phyloP scores from a whole-genome alignment of 2,888 invertebrate species.

The Mystacides longicornis region DNA sequence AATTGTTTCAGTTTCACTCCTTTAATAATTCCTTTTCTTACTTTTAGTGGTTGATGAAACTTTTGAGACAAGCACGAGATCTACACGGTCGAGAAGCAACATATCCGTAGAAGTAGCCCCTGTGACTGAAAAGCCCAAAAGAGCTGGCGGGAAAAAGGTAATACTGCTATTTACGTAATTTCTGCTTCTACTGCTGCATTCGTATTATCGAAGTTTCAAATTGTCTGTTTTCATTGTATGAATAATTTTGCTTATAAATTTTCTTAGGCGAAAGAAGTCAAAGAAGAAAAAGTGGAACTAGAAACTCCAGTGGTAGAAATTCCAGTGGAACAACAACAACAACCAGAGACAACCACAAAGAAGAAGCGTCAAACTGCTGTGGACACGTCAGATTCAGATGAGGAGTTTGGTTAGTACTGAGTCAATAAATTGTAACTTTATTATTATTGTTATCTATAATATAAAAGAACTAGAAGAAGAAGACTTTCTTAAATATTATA shows the following conservation, averaged over 20 bases:
- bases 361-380: background rate
- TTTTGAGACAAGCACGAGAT: background rate
- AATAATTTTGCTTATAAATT: too few relatives aligned
- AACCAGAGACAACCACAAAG: background rate
- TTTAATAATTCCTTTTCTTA: background rate
- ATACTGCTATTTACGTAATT: too few relatives aligned
- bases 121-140: slow-evolving; percentile 6
- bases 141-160: slow-evolving; percentile 12
- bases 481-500: too few relatives aligned
- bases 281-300: background rate
- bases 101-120: background rate
- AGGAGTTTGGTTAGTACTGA: slow-evolving; percentile 15
- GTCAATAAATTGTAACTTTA: too few relatives aligned
- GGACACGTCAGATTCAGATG: slow-evolving; percentile 10
- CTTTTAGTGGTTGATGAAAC: background rate
- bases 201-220: too few relatives aligned
- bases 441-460: background rate
- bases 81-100: background rate
- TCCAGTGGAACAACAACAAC: background rate
- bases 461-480: too few relatives aligned
- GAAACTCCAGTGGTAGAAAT: background rate
- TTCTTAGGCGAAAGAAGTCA: background rate
- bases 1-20: too few relatives aligned
- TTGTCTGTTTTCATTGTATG: too few relatives aligned
- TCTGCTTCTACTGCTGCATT: too few relatives aligned